Evolutionary conservation across 2,797 vertebrate species (phyloP).

Genomic region (Aeoliscus strigatus): DNA sequence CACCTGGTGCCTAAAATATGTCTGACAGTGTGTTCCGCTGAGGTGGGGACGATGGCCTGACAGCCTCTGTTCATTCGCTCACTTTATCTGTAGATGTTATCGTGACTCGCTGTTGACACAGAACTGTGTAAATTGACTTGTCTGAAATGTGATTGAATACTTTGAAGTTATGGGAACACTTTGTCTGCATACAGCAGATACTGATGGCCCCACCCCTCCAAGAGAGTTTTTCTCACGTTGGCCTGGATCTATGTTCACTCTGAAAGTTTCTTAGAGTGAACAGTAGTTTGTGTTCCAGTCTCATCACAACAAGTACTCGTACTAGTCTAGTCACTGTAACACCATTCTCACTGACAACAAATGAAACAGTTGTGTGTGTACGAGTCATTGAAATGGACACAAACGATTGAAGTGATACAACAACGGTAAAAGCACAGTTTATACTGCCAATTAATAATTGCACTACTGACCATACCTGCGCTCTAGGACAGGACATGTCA

Average conservation of each 20-base stretch:
- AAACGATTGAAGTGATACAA: no score
- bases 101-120: conserved; percentile 42
- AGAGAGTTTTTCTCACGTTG: conserved; percentile 25
- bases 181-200: conserved; percentile 41
- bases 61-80: conserved; percentile 24
- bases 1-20: conserved; percentile 35
- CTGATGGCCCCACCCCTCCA: conserved; percentile 8
- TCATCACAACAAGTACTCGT: no score
- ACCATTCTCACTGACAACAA: no score
- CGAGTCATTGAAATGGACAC: no score
- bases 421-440: no score
- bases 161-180: conserved; percentile 44
- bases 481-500: no score
- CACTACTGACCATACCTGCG: no score
- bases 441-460: no score
- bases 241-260: conserved; percentile 10
- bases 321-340: no score
- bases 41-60: conserved; percentile 8
- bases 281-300: no score
- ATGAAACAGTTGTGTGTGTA: no score
- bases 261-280: no score
- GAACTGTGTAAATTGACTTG: conserved; percentile 53
- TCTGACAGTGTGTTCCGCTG: conserved; percentile 20
- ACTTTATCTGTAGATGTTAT: conserved; percentile 46
- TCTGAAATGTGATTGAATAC: conserved; percentile 45